phyloP scores from a whole-genome alignment of 2,797 vertebrate species.

The Rhinophrynus dorsalis region DNA sequence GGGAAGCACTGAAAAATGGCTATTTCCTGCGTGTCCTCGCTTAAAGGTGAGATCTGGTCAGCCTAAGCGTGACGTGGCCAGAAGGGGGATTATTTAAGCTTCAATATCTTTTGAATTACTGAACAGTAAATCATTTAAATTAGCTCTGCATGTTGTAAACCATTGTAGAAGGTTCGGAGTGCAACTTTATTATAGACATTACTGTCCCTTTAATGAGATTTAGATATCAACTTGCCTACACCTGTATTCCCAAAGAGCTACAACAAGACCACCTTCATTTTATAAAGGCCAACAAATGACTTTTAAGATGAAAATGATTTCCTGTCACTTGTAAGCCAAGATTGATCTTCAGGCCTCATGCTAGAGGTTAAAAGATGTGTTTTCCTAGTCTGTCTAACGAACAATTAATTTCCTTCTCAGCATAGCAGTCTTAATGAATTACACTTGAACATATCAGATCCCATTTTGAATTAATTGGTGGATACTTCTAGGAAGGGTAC shows the following conservation, averaged over 20 bases:
- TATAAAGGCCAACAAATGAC: constrained; percentile 19
- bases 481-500: too few relatives aligned
- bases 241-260: constrained; percentile 14
- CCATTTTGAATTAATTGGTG: neutral
- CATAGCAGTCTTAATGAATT: constrained; percentile 16
- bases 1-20: too few relatives aligned
- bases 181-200: too few relatives aligned
- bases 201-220: too few relatives aligned
- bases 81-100: too few relatives aligned
- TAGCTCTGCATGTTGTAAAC: too few relatives aligned
- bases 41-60: too few relatives aligned
- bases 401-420: constrained; percentile 32
- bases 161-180: too few relatives aligned
- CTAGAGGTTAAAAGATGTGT: constrained; percentile 15
- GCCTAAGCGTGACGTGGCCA: too few relatives aligned
- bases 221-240: neutral
- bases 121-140: too few relatives aligned
- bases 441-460: constrained; percentile 6
- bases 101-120: too few relatives aligned
- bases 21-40: too few relatives aligned
- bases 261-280: constrained; percentile 17
- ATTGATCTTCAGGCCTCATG: constrained; percentile 24
- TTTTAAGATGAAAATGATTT: constrained; percentile 33
- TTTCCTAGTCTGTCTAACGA: constrained; percentile 23
- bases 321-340: constrained; percentile 29